Evolutionary conservation across 2,888 invertebrate genomes (phyloP).

Genomic region (Incurvaria masculella): DNA sequence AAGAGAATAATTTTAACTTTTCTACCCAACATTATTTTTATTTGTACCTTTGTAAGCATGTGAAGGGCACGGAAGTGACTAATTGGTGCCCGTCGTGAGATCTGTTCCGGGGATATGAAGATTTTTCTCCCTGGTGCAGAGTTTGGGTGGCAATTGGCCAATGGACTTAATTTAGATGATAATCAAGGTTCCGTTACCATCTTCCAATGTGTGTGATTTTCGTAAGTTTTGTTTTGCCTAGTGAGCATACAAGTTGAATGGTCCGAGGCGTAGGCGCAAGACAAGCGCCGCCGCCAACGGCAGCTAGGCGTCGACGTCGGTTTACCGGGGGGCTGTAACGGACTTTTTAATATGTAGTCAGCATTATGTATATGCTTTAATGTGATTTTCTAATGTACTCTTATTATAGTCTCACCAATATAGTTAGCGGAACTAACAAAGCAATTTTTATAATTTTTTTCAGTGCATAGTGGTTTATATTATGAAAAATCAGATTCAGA

Average conservation of each 20-base stretch:
- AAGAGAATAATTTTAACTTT: background rate
- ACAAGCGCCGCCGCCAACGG: no score
- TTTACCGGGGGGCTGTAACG: conserved; percentile 52
- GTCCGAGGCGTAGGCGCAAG: no score
- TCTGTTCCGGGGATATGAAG: no score
- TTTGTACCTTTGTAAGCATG: background rate
- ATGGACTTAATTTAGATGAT: background rate
- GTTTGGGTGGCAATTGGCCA: background rate
- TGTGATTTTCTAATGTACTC: conserved; percentile 60
- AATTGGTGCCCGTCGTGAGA: no score
- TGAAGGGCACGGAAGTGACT: background rate
- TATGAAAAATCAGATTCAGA: conserved; percentile 52
- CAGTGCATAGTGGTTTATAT: conserved; percentile 53
- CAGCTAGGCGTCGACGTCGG: no score
- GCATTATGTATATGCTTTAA: conserved; percentile 60
- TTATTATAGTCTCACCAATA: conserved; percentile 55
- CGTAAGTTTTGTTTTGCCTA: background rate
- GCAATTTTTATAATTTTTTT: conserved; percentile 39
- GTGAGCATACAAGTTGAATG: no score
- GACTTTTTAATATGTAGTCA: conserved; percentile 47
- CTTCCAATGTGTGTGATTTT: background rate
- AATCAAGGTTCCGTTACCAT: background rate
- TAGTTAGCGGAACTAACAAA: conserved; percentile 55
- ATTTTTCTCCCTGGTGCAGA: no score
- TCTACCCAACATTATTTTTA: background rate